These are phyloP conservation scores for Gavialis gangeticus DNA, from an alignment of 2,113 vertebrate species.

Conservation along the genomic window DNA sequence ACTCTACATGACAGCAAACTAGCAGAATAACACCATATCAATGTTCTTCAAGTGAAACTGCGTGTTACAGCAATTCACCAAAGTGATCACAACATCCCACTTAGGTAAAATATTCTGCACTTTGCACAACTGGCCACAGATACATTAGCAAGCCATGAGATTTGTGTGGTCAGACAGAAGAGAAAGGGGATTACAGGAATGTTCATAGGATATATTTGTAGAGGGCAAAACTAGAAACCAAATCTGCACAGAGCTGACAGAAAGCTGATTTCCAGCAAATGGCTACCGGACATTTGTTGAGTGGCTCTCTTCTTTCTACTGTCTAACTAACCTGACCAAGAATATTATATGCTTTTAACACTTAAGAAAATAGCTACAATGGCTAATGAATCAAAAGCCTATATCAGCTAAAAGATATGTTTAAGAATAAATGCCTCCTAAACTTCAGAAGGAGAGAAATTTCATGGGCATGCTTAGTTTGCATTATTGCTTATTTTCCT, in stretches of 20 bases:
- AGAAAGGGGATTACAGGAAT: not conserved
- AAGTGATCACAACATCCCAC: not conserved
- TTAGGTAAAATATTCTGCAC: not conserved
- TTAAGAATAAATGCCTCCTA: not conserved
- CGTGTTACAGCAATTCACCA: rapidly evolving
- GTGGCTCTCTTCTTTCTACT: not conserved
- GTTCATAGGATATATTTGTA: not conserved
- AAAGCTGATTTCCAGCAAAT: not conserved
- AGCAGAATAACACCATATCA: not conserved
- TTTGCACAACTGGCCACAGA: rapidly evolving
- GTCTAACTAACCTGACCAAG: not conserved
- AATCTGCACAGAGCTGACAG: not conserved
- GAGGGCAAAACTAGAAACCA: not conserved
- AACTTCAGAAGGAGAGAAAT: not conserved
- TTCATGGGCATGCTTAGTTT: not conserved
- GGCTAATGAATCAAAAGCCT: not conserved
- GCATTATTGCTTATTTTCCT: not conserved
- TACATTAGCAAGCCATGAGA: not conserved
- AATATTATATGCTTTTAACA: not conserved
- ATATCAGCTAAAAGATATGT: not conserved
- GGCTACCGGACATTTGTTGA: not conserved
- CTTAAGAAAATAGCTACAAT: not conserved
- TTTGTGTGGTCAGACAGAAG: not conserved
- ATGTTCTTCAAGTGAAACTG: not conserved
- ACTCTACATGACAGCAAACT: not conserved